These are phyloP conservation scores for Asobara japonica DNA, from an alignment of 1,140 invertebrate species.

Conservation along the genomic window DNA sequence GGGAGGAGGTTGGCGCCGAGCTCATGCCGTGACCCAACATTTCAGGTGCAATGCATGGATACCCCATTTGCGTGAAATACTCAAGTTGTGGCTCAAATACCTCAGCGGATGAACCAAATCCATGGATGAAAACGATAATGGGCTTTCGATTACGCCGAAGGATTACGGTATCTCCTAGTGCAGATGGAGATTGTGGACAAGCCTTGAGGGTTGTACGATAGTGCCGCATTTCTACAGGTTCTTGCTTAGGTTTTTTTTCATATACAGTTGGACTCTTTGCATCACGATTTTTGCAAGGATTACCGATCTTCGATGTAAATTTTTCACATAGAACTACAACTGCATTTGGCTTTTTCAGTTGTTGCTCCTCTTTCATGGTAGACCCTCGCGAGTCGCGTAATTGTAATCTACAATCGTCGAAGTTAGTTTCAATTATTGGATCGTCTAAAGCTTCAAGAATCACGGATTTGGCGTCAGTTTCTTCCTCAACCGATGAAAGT, in stretches of 20 bases:
- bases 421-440: slow-evolving; percentile 34
- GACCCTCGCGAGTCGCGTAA: slow-evolving; percentile 42
- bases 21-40: slow-evolving; percentile 80
- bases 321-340: slow-evolving; percentile 45
- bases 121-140: slow-evolving; percentile 77
- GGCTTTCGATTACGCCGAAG: slow-evolving; percentile 64
- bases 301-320: slow-evolving; percentile 25
- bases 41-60: slow-evolving; percentile 77
- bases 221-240: slow-evolving; percentile 26
- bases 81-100: slow-evolving; percentile 73
- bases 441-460: background rate
- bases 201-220: slow-evolving; percentile 3
- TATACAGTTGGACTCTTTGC: background rate
- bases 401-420: slow-evolving; percentile 53
- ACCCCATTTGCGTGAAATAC: slow-evolving; percentile 72
- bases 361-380: slow-evolving; percentile 39
- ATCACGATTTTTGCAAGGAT: background rate
- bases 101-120: slow-evolving; percentile 78
- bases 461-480: background rate
- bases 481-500: background rate
- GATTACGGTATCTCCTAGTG: slow-evolving; percentile 42
- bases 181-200: slow-evolving; percentile 23
- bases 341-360: slow-evolving; percentile 47
- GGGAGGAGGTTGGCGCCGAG: slow-evolving; percentile 69
- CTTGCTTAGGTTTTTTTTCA: background rate